A percentile compares a stretch with the other conserved stretches of the same genome.
These are phyloP conservation scores for Candidula unifasciata DNA, from an alignment of 2,888 invertebrate genomes.

Conservation along the genomic window DNA sequence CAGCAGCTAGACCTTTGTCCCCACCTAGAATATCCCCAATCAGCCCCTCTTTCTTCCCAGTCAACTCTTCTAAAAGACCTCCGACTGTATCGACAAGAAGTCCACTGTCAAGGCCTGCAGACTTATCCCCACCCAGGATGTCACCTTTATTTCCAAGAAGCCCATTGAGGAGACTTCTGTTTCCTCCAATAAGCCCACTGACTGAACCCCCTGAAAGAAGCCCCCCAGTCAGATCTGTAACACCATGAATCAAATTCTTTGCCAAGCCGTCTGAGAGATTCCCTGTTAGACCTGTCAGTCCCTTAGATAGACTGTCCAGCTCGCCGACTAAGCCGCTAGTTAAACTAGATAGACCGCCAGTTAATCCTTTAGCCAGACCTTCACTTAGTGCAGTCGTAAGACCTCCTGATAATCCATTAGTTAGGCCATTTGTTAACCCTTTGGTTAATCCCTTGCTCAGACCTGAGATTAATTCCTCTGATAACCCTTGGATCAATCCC, in stretches of 20 bases:
- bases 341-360: neutral
- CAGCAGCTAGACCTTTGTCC: neutral
- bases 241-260: neutral
- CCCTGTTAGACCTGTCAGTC: neutral
- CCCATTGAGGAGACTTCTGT: neutral
- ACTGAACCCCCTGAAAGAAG: neutral
- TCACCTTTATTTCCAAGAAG: neutral
- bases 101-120: neutral
- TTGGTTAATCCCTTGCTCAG: neutral
- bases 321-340: neutral
- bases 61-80: no score
- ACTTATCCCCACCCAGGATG: neutral
- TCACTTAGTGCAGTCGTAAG: neutral
- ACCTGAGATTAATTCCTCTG: neutral
- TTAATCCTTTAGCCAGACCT: neutral
- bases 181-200: constrained; percentile 4
- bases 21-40: no score
- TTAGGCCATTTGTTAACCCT: neutral
- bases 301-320: neutral
- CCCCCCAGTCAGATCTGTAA: neutral
- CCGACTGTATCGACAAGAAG: neutral
- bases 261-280: neutral
- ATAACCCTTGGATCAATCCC: neutral
- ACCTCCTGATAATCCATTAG: neutral
- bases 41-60: no score